Evolutionary conservation across 1,140 invertebrate species (phyloP), one percentile per base, ranked within the genome.

Genomic region (Anadara kagoshimensis): DNA sequence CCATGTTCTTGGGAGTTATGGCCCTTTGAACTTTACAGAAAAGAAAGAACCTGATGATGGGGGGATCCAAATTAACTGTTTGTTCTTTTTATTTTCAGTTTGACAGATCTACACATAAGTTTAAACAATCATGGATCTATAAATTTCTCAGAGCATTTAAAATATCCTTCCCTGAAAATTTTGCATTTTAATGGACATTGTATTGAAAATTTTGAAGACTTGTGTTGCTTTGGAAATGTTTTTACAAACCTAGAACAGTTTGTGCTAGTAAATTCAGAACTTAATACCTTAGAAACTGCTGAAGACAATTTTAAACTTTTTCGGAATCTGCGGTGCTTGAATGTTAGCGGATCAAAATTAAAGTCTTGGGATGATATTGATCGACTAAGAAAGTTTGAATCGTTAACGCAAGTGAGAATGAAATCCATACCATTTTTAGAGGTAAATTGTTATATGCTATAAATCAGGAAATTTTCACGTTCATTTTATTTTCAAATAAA

Each of bases 21-120:
- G n/a, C n/a, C n/a, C n/a, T n/a, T n/a, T n/a, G n/a, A n/a, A n/a
- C n/a, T n/a, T n/a, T n/a, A n/a, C n/a, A n/a, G n/a, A n/a, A n/a
- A n/a, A n/a, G n/a, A n/a, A n/a, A n/a, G n/a, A n/a, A n/a, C n/a
- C n/a, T n/a, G n/a, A n/a, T n/a, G n/a, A n/a, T n/a, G n/a, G n/a
- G n/a, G n/a, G n/a, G n/a, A n/a, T n/a, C n/a, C n/a, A n/a, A n/a
- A n/a, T n/a, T n/a, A n/a, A n/a, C n/a, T n/a, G n/a, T n/a, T 61
- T 73, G 62, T 70, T 67, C 16, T 45, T 65, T 66, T 61, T 64
- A 71, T 75, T 67, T 85, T 61, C 78, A 92, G 91, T 85, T 89
- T 98, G 18, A 94, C 95, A 90, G 96, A 98, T 89, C 90, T 98
- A 36, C 96, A 98, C 88, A 88, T 98, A 72, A 97, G 95, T 78